These are phyloP conservation scores for Clunio marinus DNA, from an alignment of 2,888 invertebrate species.

Conservation along the genomic window DNA sequence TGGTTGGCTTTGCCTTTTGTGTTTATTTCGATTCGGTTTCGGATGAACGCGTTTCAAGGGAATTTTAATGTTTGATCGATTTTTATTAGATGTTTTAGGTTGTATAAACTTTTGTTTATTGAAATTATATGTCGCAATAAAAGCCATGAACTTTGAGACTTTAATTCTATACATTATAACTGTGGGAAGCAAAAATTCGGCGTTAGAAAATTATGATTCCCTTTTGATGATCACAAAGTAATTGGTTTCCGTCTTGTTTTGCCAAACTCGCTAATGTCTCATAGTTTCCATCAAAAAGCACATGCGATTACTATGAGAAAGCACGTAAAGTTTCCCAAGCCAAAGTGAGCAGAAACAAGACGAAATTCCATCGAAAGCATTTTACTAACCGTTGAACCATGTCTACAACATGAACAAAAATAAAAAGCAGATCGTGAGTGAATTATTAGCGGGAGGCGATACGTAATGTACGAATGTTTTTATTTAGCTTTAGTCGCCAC, in stretches of 20 bases:
- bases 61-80: background rate
- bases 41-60: background rate
- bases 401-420: slow-evolving; percentile 18
- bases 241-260: too few relatives aligned
- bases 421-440: slow-evolving; percentile 21
- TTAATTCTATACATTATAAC: background rate
- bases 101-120: background rate
- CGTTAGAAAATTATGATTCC: background rate
- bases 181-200: background rate
- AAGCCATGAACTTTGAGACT: background rate
- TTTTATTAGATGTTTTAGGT: background rate
- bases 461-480: background rate
- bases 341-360: background rate
- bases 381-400: slow-evolving; percentile 29
- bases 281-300: slow-evolving; percentile 3
- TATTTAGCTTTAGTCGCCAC: background rate
- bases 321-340: slow-evolving; percentile 4
- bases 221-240: too few relatives aligned
- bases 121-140: slow-evolving; percentile 1
- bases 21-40: background rate
- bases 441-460: slow-evolving; percentile 26
- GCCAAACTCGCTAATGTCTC: slow-evolving; percentile 1
- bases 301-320: background rate
- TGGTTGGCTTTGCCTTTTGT: slow-evolving; percentile 3
- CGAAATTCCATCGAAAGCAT: background rate